Base-by-base conservation (phyloP, 2,888 invertebrate species). In the Cyclophora albipunctata region DNA sequence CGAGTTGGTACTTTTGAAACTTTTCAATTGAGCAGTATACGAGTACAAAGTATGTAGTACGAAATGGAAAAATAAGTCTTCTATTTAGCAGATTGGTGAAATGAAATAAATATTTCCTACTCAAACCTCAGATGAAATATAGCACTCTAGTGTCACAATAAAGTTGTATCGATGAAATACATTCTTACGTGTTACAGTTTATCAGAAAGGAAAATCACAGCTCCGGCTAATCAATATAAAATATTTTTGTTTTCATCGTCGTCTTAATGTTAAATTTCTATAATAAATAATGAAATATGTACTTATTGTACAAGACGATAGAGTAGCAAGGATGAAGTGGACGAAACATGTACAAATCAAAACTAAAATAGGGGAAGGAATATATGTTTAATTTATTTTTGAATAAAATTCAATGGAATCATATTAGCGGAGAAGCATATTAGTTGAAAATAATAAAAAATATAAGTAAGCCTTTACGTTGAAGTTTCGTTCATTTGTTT, bases 171-270 rank as follows among this genome's bases (percentile, higher is more conserved):
- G 5, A 37, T 5, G 37, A 37, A 37, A 52, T 55, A 60, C 49
- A 49, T 50, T 45, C 47, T 50, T 49, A 46, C 48, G 59, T 50
- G 64, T 63, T 63, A 78, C 73, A 81, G 73, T 78, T 68, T 78
- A 73, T 84, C 75, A 82, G 75, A 76, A 84, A 83, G 81, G 82
- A 85, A 84, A 88, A 88, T 88, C 88, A 88, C 88, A 88, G 88
- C 88, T 87, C 87, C 84, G 81, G 84, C 84, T 86, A 82, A 79
- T 85, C 84, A 86, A 86, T 81, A 80, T 84, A 81, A 78, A 80
- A 80, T 81, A 73, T 83, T 86, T 82, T 80, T 78, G 81, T 81
- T 82, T 81, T 73, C 70, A 73, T 79, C 77, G 75, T 81, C 78
- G 65, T 67, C 81, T 82, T 85, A 84, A 70, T 65, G 75, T 77